Conservation (phyloP, 2,113 vertebrate species). For the Danionella cerebrum region DNA sequence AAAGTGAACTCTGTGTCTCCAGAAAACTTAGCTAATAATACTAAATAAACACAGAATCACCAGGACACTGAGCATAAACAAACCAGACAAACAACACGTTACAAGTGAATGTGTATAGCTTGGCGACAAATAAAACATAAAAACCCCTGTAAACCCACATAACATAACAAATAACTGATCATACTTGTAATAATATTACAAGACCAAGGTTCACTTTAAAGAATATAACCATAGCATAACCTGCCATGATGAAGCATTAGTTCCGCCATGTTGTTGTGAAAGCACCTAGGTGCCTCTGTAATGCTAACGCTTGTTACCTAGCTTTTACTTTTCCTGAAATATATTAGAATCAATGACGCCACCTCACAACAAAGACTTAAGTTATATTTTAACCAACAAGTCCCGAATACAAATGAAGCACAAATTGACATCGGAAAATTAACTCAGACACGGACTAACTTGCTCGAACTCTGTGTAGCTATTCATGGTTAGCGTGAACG, state of each 20-base stretch:
- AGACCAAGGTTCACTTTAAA: not conserved
- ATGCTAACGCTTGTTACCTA: slow-evolving; percentile 12
- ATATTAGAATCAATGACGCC: not conserved
- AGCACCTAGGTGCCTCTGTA: not conserved
- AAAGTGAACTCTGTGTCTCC: too few species aligned
- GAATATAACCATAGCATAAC: slow-evolving; percentile 11
- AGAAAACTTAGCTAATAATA: too few species aligned
- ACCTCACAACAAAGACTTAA: too few species aligned
- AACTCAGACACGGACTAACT: not conserved
- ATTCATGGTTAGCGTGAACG: not conserved
- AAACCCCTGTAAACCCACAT: too few species aligned
- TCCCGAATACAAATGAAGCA: not conserved
- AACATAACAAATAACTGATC: too few species aligned
- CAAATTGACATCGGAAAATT: not conserved
- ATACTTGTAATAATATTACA: too few species aligned
- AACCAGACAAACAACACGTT: too few species aligned
- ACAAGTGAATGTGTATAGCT: too few species aligned
- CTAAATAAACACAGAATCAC: too few species aligned
- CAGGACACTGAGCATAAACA: too few species aligned
- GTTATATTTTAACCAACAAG: not conserved
- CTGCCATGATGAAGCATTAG: slow-evolving; percentile 34
- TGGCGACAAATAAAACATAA: too few species aligned
- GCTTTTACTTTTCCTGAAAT: not conserved
- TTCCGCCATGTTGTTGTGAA: slow-evolving; percentile 47
- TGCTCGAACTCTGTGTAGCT: not conserved